Conservation (phyloP, 23 tunicate genomes). For the Corella eumyota region DNA sequence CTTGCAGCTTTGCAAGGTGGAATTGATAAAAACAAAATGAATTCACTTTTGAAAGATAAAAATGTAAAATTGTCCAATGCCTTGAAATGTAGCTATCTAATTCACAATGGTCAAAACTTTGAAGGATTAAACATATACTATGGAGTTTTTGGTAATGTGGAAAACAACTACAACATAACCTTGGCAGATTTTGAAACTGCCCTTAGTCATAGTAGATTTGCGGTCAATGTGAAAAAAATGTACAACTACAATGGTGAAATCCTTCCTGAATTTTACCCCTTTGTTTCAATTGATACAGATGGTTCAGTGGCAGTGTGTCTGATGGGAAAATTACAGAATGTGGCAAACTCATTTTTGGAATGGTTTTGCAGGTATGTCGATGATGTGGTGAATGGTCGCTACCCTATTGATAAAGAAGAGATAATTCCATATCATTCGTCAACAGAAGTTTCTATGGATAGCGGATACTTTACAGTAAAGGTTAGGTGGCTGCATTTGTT, state of each 20-base stretch:
- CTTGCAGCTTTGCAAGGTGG: not conserved
- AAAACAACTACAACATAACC: no score
- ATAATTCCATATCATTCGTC: not conserved
- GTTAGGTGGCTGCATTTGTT: not conserved
- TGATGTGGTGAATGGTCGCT: not conserved
- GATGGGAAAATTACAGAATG: no score
- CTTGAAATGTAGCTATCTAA: not conserved
- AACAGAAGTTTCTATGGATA: not conserved
- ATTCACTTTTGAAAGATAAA: not conserved
- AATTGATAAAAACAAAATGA: not conserved
- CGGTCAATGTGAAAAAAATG: no score
- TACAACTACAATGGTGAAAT: no score
- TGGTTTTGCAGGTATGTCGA: not conserved
- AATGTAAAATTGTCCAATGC: not conserved
- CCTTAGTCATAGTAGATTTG: no score
- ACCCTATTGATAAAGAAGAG: not conserved
- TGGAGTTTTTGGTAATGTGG: no score
- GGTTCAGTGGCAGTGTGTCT: no score
- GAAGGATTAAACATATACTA: no score
- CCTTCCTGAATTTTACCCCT: no score
- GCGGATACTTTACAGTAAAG: not conserved
- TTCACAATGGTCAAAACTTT: not conserved
- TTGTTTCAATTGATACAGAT: no score
- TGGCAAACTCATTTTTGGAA: not conserved
- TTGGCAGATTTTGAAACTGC: no score